These are phyloP conservation scores for Chrosomus eos DNA, from an alignment of 2,797 vertebrate genomes.

Conservation along the genomic window DNA sequence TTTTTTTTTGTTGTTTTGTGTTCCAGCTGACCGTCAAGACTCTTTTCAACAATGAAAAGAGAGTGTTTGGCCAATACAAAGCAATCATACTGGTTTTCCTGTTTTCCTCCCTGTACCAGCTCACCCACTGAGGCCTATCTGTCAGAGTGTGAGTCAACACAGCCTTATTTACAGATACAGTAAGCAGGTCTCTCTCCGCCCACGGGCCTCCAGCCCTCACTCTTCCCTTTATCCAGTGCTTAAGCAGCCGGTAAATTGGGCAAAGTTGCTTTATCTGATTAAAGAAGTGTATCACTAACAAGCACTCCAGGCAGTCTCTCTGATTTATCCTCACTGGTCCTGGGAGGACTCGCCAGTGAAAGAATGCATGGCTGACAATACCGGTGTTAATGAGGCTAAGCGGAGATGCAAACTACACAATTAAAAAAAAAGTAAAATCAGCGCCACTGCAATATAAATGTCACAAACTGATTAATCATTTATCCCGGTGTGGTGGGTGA, in stretches of 20 bases:
- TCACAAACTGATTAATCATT: slow-evolving; percentile 52
- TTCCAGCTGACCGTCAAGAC: slow-evolving; percentile 12
- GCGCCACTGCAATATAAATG: slow-evolving; percentile 37
- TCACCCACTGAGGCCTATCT: slow-evolving; percentile 33
- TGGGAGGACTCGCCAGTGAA: slow-evolving; percentile 55
- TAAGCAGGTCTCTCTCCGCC: slow-evolving; percentile 55
- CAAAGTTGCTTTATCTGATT: slow-evolving; percentile 73
- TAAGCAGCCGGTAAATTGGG: slow-evolving; percentile 70
- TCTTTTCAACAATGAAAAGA: slow-evolving; percentile 6
- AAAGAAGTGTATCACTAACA: slow-evolving; percentile 72
- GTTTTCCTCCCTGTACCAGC: slow-evolving; percentile 41
- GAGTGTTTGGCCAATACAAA: slow-evolving; percentile 16
- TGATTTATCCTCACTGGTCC: slow-evolving; percentile 66
- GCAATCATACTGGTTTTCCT: slow-evolving; percentile 44
- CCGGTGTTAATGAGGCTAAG: slow-evolving; percentile 62
- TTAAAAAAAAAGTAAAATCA: slow-evolving; percentile 52
- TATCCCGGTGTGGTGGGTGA: background rate
- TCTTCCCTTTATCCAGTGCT: slow-evolving; percentile 63
- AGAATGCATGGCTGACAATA: slow-evolving; percentile 59
- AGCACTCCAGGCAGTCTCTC: slow-evolving; percentile 64
- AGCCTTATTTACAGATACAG: slow-evolving; percentile 56
- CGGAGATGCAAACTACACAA: slow-evolving; percentile 56
- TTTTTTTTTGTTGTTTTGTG: background rate
- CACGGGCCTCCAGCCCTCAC: slow-evolving; percentile 52
- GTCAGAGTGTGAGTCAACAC: slow-evolving; percentile 45